Percentiles rank a stretch among this genome's conserved stretches.
Evolutionary conservation across 2,113 vertebrate species (phyloP).

Genomic region (Menura novaehollandiae): DNA sequence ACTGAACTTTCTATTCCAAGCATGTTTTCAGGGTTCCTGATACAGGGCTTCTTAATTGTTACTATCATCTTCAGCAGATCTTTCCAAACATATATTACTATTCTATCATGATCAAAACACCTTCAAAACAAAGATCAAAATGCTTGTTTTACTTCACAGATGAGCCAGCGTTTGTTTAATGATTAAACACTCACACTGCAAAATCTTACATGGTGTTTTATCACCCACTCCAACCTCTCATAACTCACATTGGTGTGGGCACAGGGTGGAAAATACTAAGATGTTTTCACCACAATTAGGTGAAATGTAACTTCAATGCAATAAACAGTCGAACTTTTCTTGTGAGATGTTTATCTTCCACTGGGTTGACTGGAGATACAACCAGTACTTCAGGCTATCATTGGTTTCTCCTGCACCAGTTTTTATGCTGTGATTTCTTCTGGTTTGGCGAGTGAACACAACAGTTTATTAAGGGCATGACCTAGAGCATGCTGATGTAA

Average conservation of each 20-base stretch:
- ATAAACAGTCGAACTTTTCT: neutral
- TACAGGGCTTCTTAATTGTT: neutral
- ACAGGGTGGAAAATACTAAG: neutral
- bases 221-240: neutral
- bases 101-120: neutral
- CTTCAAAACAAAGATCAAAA: neutral
- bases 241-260: neutral
- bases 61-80: neutral
- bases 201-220: rapidly evolving
- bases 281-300: rapidly evolving
- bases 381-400: neutral
- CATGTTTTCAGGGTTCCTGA: neutral
- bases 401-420: neutral
- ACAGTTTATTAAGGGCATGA: slow-evolving; percentile 13
- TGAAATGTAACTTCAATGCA: neutral
- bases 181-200: neutral
- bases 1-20: neutral
- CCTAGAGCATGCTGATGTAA: slow-evolving; percentile 5
- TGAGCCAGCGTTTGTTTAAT: neutral
- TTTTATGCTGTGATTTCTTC: neutral
- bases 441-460: neutral
- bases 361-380: neutral
- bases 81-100: neutral
- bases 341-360: neutral
- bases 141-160: neutral